Percentiles rank a stretch among this genome's conserved stretches.
Evolutionary conservation across 2,113 vertebrate genomes (phyloP).

Genomic region (Fulica atra): DNA sequence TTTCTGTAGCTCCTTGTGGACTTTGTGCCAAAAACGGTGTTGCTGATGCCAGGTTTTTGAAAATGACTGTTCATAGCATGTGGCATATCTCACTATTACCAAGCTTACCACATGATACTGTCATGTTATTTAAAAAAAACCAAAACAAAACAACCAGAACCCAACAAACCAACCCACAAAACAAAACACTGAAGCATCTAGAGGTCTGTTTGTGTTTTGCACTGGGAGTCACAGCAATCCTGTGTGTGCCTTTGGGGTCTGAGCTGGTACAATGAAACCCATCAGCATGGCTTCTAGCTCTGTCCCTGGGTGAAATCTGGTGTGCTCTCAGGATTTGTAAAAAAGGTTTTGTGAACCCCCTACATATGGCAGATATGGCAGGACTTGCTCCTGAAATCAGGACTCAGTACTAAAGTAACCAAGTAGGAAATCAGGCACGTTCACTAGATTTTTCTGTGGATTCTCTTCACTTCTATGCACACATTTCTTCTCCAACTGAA

Average conservation of each 20-base stretch:
- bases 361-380: not conserved
- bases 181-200: not conserved
- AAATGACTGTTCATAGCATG: fast-evolving
- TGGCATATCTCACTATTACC: not conserved
- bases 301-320: not conserved
- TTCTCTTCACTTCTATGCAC: not conserved
- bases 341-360: not conserved
- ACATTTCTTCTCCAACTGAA: not conserved
- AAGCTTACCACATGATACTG: not conserved
- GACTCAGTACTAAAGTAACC: not conserved
- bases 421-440: not conserved
- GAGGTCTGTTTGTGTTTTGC: not conserved
- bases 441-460: not conserved
- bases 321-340: not conserved
- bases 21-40: not conserved
- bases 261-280: not conserved
- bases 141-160: not conserved
- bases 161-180: too few relatives aligned
- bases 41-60: not conserved
- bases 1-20: not conserved
- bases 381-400: not conserved
- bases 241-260: not conserved
- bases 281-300: not conserved
- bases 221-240: not conserved
- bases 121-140: not conserved